Evolutionary conservation across 2,797 vertebrate genomes (phyloP), one percentile per base, ranked within the genome.

Genomic region (Xenentodon cancila): DNA sequence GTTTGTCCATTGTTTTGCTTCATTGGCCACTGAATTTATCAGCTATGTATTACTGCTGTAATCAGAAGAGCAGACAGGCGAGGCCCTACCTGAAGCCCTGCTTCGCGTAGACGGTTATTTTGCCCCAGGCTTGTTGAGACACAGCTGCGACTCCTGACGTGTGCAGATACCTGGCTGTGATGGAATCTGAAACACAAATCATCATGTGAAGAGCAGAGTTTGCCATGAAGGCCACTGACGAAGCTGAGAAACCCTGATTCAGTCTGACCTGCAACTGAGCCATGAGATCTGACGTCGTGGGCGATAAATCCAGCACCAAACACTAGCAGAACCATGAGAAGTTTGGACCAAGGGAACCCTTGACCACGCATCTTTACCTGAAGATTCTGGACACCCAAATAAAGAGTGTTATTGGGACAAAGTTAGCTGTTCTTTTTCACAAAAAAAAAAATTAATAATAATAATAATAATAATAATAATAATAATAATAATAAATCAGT

Each of bases 321-420:
- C 53, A 97, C 75, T 0, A 98, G 72, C 64, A 94, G n/a, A 37
- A 96, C 60, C 12, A 98, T 79, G 46, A 97, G 79, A 44, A 97
- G 85, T 17, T 91, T 93, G 0, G 79, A 73, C 97, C 96, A 97
- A 4, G 95, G 95, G 72, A 97, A 93, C 0, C 92, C 90, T 0
- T 48, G 82, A 6, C 95, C 92, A 2, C 58, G 93, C 86, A 97
- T 94, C 91, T 92, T 96, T 27, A 80, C 73, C 90, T 98, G 91
- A 64, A 97, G 89, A 42, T 87, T 88, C 96, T 96, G 44, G 4
- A 18, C n/a, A 54, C 13, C 17, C 25, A 52, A n/a, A 18, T 11
- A 6, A 42, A 34, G 13, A 3, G 25, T 1, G 4, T 27, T n/a
- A 51, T 19, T 6, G 30, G n/a, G 3, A n/a, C 27, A 32, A 11